phyloP scores from a whole-genome alignment of 2,113 vertebrate species.

The Nibea coibor region DNA sequence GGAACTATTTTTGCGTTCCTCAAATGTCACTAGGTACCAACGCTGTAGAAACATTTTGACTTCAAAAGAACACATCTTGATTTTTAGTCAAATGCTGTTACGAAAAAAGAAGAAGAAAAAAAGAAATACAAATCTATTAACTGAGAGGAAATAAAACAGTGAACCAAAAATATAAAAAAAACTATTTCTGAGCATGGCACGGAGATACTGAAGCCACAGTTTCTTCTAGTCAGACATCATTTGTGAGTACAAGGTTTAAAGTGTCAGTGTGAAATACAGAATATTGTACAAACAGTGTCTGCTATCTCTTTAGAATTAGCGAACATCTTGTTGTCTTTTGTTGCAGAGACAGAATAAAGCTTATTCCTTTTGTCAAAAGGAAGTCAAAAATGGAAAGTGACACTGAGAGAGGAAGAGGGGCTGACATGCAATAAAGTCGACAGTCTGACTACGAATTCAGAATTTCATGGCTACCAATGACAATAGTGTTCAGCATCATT shows the following conservation, averaged over 20 bases:
- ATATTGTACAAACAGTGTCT: not conserved
- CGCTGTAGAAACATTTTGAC: constrained; percentile 54
- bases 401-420: not conserved
- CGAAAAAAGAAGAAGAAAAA: not conserved
- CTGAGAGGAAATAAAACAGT: not conserved
- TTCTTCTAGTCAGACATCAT: constrained; percentile 33
- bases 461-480: not conserved
- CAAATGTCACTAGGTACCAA: constrained; percentile 61
- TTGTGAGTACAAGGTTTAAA: constrained; percentile 20
- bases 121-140: constrained; percentile 38
- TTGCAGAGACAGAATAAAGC: not conserved
- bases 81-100: constrained; percentile 26
- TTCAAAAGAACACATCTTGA: constrained; percentile 44
- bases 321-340: constrained; percentile 21
- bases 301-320: constrained; percentile 13
- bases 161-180: constrained; percentile 49
- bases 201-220: constrained; percentile 3
- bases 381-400: constrained; percentile 21
- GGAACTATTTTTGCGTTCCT: constrained; percentile 67
- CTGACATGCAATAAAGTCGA: constrained; percentile 5
- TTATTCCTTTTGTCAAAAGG: constrained; percentile 2
- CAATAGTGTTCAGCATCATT: not conserved
- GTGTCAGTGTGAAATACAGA: constrained; percentile 16
- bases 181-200: constrained; percentile 3
- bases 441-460: constrained; percentile 10